These are phyloP conservation scores for Sphecodes monilicornis DNA, from an alignment of 2,888 invertebrate species.

Conservation along the genomic window DNA sequence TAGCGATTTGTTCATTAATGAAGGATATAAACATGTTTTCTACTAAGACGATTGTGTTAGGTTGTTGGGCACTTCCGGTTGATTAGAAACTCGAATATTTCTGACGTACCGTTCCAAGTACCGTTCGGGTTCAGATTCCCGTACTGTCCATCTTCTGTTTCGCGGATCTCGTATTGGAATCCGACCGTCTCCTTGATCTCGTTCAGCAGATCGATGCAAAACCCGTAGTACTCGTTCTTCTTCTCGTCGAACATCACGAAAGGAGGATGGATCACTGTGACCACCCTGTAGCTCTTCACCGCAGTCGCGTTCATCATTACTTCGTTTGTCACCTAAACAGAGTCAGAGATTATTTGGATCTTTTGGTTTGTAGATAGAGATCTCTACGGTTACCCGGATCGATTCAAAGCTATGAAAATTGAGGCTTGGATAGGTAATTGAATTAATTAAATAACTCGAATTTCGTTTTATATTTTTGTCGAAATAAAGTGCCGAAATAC, in stretches of 20 bases:
- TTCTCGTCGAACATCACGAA: slow-evolving; percentile 91
- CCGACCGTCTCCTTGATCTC: slow-evolving; percentile 93
- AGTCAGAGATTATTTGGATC: not conserved
- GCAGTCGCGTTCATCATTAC: slow-evolving; percentile 91
- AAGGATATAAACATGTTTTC: too few relatives aligned
- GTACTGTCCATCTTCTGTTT: slow-evolving; percentile 92
- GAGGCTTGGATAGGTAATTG: too few relatives aligned
- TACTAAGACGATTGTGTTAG: too few relatives aligned
- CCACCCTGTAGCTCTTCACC: slow-evolving; percentile 93
- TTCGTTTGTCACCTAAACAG: slow-evolving; percentile 57
- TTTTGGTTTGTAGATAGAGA: not conserved
- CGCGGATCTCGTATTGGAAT: slow-evolving; percentile 95
- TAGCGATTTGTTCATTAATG: too few relatives aligned
- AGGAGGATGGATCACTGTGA: slow-evolving; percentile 94
- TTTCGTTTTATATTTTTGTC: too few relatives aligned
- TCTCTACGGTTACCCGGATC: too few relatives aligned
- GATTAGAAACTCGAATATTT: too few relatives aligned
- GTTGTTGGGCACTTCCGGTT: too few relatives aligned
- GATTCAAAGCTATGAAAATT: too few relatives aligned
- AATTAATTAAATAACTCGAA: too few relatives aligned
- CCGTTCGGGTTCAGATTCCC: slow-evolving; percentile 95
- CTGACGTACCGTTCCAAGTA: slow-evolving; percentile 88
- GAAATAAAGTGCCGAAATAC: too few relatives aligned
- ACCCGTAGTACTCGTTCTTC: slow-evolving; percentile 87
- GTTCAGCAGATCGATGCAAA: slow-evolving; percentile 97